These are phyloP conservation scores for Lapara coniferarum DNA, from an alignment of 2,888 invertebrate genomes.

Conservation along the genomic window DNA sequence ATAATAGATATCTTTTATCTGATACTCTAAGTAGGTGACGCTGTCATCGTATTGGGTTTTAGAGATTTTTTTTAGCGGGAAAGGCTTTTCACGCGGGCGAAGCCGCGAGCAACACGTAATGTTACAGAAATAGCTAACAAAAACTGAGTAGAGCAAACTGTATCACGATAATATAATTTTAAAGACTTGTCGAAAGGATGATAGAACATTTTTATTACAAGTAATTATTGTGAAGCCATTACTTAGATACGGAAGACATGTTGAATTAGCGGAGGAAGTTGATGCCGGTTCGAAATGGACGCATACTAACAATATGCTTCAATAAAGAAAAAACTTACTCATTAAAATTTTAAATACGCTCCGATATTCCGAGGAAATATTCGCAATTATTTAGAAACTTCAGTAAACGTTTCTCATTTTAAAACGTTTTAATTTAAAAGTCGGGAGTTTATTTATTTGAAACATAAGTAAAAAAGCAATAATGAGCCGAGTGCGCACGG, in stretches of 20 bases:
- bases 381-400: slow-evolving; percentile 18
- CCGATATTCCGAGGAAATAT: slow-evolving; percentile 18
- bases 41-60: too few species aligned
- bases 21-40: too few species aligned
- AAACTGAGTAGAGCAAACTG: too few species aligned
- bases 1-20: too few species aligned
- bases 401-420: slow-evolving; percentile 10
- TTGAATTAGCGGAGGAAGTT: neutral
- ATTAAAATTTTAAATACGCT: neutral
- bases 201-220: too few species aligned
- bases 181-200: too few species aligned
- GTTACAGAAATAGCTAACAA: too few species aligned
- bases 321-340: slow-evolving; percentile 7
- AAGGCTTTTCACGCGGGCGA: too few species aligned
- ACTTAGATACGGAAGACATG: neutral
- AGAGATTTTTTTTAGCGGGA: too few species aligned
- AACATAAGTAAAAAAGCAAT: slow-evolving; percentile 19
- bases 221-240: neutral
- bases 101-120: too few species aligned
- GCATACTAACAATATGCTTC: neutral
- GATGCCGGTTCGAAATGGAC: neutral
- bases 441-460: slow-evolving; percentile 14
- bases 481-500: slow-evolving; percentile 23
- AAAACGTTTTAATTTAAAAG: slow-evolving; percentile 16
- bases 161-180: too few species aligned